These are phyloP conservation scores for Anhinga anhinga DNA, from an alignment of 2,113 vertebrate species.

Conservation along the genomic window DNA sequence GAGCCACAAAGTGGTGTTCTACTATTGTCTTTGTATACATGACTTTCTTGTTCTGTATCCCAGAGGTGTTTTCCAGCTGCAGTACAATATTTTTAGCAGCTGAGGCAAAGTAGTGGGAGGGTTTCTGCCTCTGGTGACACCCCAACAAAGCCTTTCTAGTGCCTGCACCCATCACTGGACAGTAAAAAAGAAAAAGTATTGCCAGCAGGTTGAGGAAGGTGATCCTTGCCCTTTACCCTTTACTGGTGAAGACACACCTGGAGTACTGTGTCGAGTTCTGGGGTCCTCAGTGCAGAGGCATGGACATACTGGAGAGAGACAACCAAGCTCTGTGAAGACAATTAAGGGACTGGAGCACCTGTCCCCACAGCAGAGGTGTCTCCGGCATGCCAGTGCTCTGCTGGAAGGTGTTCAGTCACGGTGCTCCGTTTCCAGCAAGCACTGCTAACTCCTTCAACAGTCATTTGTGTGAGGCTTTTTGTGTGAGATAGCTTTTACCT, in stretches of 20 bases:
- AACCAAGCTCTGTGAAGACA: fast-evolving
- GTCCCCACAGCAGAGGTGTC: not conserved
- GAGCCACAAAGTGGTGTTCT: not conserved
- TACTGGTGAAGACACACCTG: not conserved
- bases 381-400: not conserved
- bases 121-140: not conserved
- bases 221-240: not conserved
- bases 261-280: not conserved
- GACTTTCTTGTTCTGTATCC: not conserved
- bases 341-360: not conserved
- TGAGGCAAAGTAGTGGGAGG: not conserved
- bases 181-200: not conserved
- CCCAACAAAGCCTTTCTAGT: not conserved
- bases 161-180: not conserved
- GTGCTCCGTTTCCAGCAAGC: not conserved
- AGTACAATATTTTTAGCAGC: not conserved
- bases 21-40: not conserved
- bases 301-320: not conserved
- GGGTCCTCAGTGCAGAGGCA: not conserved
- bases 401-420: not conserved
- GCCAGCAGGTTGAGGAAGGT: not conserved
- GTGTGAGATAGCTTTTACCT: not conserved
- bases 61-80: not conserved
- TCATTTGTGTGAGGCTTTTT: not conserved
- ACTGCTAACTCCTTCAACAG: not conserved